phyloP scores from a whole-genome alignment of 2,113 vertebrate species.

The Triplophysa siluroides region DNA sequence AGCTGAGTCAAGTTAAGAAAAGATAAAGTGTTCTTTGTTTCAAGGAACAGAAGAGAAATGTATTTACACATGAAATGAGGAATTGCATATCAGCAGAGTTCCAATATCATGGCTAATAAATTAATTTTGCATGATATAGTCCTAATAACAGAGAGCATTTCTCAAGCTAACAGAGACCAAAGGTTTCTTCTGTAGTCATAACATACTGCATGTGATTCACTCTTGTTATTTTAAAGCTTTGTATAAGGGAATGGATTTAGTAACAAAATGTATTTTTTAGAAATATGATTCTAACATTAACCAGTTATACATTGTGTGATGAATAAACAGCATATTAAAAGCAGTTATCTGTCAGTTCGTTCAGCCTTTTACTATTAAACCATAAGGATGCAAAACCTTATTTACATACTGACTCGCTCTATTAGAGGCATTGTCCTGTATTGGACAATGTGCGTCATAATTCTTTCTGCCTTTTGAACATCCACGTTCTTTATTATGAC shows the following conservation, averaged over 20 bases:
- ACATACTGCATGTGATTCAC: background rate
- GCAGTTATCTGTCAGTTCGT: background rate
- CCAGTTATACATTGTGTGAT: background rate
- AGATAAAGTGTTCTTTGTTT: background rate
- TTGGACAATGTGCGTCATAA: background rate
- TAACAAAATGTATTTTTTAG: too few species aligned
- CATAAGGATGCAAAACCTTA: background rate
- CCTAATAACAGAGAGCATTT: constrained; percentile 35
- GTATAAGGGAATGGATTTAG: background rate
- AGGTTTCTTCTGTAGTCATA: constrained; percentile 54
- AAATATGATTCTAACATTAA: background rate
- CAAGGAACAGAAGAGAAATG: background rate
- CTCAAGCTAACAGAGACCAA: constrained; percentile 57
- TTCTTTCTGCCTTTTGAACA: background rate
- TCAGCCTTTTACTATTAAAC: too few species aligned
- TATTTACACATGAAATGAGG: background rate
- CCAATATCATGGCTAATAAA: too few species aligned
- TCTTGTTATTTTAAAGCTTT: background rate
- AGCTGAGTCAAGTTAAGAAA: too few species aligned
- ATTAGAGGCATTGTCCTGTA: background rate
- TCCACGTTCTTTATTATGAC: constrained; percentile 4
- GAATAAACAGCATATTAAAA: background rate
- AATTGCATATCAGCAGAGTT: background rate
- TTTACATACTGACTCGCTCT: background rate
- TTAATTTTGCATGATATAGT: constrained; percentile 7